A percentile compares a stretch with the other conserved stretches of the same genome.
These are phyloP conservation scores for Tortricodes alternella DNA, from an alignment of 2,888 invertebrate genomes.

Conservation along the genomic window DNA sequence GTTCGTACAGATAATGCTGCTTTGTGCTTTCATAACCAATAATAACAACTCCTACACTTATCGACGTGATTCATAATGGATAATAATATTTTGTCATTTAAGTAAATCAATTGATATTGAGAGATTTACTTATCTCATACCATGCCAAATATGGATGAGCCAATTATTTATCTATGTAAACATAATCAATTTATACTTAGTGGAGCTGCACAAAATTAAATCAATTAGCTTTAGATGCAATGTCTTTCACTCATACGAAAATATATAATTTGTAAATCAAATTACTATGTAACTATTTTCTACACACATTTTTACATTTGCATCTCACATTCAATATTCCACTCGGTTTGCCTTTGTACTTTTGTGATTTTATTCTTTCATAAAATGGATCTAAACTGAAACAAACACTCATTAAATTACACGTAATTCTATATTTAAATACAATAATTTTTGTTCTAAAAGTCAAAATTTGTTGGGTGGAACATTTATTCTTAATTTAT, in stretches of 20 bases:
- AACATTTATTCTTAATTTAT: slow-evolving; percentile 13
- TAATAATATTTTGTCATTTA: slow-evolving; percentile 16
- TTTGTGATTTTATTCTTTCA: slow-evolving; percentile 64
- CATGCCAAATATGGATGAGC: slow-evolving; percentile 5
- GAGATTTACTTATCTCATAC: background rate
- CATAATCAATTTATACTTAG: background rate
- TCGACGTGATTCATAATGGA: slow-evolving; percentile 9
- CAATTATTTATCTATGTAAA: background rate
- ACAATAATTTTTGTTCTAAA: slow-evolving; percentile 32
- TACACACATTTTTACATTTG: slow-evolving; percentile 65
- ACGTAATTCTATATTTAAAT: slow-evolving; percentile 39
- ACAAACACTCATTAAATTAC: slow-evolving; percentile 62
- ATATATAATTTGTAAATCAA: slow-evolving; percentile 25
- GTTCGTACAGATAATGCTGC: background rate
- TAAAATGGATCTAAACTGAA: slow-evolving; percentile 65
- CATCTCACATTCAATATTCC: slow-evolving; percentile 47
- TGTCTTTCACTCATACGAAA: slow-evolving; percentile 13
- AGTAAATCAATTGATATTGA: background rate
- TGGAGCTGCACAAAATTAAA: too few relatives aligned
- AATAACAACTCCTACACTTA: background rate
- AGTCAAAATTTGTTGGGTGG: slow-evolving; percentile 11
- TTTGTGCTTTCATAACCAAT: background rate
- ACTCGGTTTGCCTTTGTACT: slow-evolving; percentile 63
- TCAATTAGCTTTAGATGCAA: background rate
- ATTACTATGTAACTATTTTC: slow-evolving; percentile 18